Percentiles rank a stretch among this genome's conserved stretches.
phyloP scores from a whole-genome alignment of 1,140 invertebrate species.

The Drosophila parabipectinata region DNA sequence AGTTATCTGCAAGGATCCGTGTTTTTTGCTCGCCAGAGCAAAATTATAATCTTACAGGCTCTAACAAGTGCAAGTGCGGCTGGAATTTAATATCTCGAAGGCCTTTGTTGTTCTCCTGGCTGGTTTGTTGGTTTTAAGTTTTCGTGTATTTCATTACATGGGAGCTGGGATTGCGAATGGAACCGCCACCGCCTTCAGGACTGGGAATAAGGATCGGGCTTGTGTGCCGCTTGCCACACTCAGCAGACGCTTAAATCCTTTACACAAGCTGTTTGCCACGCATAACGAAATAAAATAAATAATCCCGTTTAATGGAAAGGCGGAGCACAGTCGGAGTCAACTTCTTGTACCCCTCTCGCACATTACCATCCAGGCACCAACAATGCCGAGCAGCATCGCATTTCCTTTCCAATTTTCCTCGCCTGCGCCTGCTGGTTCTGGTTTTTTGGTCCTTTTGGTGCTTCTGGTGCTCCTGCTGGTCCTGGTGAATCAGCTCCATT shows the following conservation, averaged over 20 bases:
- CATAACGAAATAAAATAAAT: slow-evolving; percentile 82
- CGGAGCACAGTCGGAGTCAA: slow-evolving; percentile 23
- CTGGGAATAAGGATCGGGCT: slow-evolving; percentile 28
- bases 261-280: slow-evolving; percentile 77
- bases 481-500: slow-evolving; percentile 38
- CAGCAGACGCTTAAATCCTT: slow-evolving; percentile 74
- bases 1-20: slow-evolving; percentile 31
- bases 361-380: slow-evolving; percentile 28
- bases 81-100: slow-evolving; percentile 63
- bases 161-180: slow-evolving; percentile 20
- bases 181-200: neutral
- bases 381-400: slow-evolving; percentile 52
- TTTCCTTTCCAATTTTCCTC: slow-evolving; percentile 74
- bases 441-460: neutral
- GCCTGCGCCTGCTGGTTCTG: slow-evolving; percentile 15
- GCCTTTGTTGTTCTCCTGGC: slow-evolving; percentile 47
- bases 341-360: slow-evolving; percentile 8
- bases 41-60: slow-evolving; percentile 55
- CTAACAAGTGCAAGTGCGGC: slow-evolving; percentile 68
- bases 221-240: slow-evolving; percentile 44
- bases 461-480: slow-evolving; percentile 4
- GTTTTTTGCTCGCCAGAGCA: slow-evolving; percentile 28
- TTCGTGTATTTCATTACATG: slow-evolving; percentile 67
- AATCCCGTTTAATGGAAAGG: slow-evolving; percentile 76
- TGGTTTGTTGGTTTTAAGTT: slow-evolving; percentile 67